Evolutionary conservation across 2,888 invertebrate genomes (phyloP).

Genomic region (Apantesis nais): DNA sequence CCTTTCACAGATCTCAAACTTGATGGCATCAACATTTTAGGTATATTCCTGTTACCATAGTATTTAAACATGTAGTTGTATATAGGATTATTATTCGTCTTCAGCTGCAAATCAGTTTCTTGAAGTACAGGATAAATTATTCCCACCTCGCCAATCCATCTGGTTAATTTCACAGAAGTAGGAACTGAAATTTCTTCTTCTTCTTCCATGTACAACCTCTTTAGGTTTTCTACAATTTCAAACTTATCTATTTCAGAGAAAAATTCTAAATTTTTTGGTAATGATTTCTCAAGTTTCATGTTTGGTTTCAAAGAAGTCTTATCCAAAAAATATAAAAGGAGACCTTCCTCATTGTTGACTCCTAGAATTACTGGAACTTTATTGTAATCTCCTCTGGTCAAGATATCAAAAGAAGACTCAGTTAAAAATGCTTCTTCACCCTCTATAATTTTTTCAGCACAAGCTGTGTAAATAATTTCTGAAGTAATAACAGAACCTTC

Average conservation of each 20-base stretch:
- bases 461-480: conserved; percentile 68
- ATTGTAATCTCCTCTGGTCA: conserved; percentile 62
- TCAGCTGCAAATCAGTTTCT: conserved; percentile 63
- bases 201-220: conserved; percentile 70
- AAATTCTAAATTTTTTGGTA: conserved; percentile 70
- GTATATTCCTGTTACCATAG: conserved; percentile 60
- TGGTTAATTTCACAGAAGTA: conserved; percentile 61
- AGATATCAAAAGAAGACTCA: conserved; percentile 60
- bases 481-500: conserved; percentile 60
- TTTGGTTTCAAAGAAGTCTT: conserved; percentile 58
- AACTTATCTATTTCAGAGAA: conserved; percentile 49
- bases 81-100: conserved; percentile 58
- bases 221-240: conserved; percentile 56
- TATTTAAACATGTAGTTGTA: conserved; percentile 69
- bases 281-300: conserved; percentile 59
- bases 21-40: conserved; percentile 49
- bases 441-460: conserved; percentile 64
- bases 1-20: conserved; percentile 51
- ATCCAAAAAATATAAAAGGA: conserved; percentile 62
- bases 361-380: conserved; percentile 75
- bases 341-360: conserved; percentile 65
- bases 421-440: conserved; percentile 71
- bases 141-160: conserved; percentile 61
- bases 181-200: conserved; percentile 60
- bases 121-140: conserved; percentile 59